Evolutionary conservation across 53 echinoderm and acorn worm genomes (phyloP).

Genomic region (Pentamera pediparva): DNA sequence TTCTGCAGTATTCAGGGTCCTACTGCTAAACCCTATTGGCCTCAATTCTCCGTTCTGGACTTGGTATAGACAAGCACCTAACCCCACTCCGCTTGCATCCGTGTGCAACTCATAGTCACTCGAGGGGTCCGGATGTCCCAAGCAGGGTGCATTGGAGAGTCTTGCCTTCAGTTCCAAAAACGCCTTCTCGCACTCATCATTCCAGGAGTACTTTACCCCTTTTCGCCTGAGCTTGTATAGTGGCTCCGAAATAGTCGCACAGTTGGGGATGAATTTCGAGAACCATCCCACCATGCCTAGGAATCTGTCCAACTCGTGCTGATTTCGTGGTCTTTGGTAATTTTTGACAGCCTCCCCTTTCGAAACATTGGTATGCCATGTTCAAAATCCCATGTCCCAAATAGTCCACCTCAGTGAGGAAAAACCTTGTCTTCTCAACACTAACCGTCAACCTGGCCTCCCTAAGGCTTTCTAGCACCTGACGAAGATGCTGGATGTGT

Average conservation of each 20-base stretch:
- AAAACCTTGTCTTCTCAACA: background rate
- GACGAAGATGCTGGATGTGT: background rate
- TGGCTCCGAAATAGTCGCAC: conserved; percentile 2
- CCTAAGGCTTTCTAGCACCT: background rate
- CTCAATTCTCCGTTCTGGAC: too few species aligned
- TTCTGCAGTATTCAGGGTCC: too few species aligned
- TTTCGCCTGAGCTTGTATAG: background rate
- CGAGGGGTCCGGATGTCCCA: background rate
- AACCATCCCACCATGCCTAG: conserved; percentile 8
- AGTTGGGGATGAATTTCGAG: background rate
- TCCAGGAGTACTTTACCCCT: background rate
- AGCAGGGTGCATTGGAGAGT: background rate
- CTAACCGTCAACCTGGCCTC: background rate
- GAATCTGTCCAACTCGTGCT: background rate
- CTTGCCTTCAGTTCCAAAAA: background rate
- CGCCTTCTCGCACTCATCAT: background rate
- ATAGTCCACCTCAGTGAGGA: background rate
- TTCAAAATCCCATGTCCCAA: background rate
- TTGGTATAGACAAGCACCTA: too few species aligned
- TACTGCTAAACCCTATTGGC: too few species aligned
- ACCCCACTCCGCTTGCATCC: background rate
- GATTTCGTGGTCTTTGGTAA: background rate
- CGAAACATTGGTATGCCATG: background rate
- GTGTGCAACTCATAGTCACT: background rate
- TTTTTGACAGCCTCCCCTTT: background rate